Conservation (phyloP, 2,113 vertebrate species). For the Nothoprocta pentlandii region DNA sequence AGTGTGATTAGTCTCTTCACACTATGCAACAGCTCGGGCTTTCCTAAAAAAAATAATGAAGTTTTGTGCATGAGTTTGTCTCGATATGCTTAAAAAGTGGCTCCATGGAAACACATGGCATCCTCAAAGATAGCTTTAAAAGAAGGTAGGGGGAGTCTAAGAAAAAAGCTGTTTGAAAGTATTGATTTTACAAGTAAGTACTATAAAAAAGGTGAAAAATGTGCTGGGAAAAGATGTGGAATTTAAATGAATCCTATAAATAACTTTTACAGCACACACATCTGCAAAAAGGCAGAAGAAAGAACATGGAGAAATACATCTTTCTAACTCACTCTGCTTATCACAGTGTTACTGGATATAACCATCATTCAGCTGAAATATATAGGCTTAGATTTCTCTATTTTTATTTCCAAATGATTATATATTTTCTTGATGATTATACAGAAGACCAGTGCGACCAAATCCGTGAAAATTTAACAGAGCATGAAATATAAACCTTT, state of each 20-base stretch:
- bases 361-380: neutral
- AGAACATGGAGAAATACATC: slow-evolving; percentile 48
- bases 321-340: slow-evolving; percentile 47
- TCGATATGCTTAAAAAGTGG: slow-evolving; percentile 43
- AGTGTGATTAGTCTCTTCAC: neutral
- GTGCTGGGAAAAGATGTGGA: slow-evolving; percentile 62
- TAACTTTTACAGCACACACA: slow-evolving; percentile 69
- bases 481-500: neutral
- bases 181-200: slow-evolving; percentile 71
- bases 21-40: neutral
- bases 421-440: neutral
- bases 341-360: neutral
- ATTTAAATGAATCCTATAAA: slow-evolving; percentile 77
- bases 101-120: slow-evolving; percentile 55
- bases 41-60: neutral
- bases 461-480: neutral
- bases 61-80: slow-evolving; percentile 43
- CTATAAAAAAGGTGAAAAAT: slow-evolving; percentile 73
- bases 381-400: slow-evolving; percentile 4
- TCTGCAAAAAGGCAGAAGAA: slow-evolving; percentile 63
- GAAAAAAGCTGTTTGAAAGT: slow-evolving; percentile 61
- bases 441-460: neutral
- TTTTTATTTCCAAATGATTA: slow-evolving; percentile 17
- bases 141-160: slow-evolving; percentile 44
- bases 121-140: slow-evolving; percentile 22